Evolutionary conservation across 2,888 invertebrate species (phyloP).

Genomic region (Dusona sp.): DNA sequence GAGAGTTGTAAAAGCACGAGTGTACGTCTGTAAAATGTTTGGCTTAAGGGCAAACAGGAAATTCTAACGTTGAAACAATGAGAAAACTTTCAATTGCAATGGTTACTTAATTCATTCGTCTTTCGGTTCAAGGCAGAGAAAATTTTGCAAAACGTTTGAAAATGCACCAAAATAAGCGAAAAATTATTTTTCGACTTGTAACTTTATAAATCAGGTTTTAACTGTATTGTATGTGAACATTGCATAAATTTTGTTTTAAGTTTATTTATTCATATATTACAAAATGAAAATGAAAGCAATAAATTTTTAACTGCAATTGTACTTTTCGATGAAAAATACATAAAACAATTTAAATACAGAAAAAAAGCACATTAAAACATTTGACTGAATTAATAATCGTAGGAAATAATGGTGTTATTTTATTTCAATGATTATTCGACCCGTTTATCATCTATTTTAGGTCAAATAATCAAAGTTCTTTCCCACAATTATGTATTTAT

Average conservation of each 20-base stretch:
- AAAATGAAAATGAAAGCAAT: background rate
- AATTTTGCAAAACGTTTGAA: background rate
- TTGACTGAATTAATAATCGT: too few species aligned
- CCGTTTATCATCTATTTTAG: too few species aligned
- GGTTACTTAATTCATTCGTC: background rate
- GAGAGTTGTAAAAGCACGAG: background rate
- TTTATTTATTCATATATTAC: background rate
- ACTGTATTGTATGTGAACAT: too few species aligned
- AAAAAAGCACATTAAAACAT: background rate
- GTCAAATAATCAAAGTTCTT: background rate
- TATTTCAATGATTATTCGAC: too few species aligned
- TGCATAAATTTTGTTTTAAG: too few species aligned
- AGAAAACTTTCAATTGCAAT: background rate
- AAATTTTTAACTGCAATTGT: too few species aligned
- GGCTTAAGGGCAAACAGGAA: constrained; percentile 3
- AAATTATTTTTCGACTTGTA: background rate
- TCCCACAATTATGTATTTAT: background rate
- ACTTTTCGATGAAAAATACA: too few species aligned
- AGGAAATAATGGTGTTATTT: background rate
- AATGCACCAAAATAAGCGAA: background rate
- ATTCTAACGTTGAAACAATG: background rate
- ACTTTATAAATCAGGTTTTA: background rate
- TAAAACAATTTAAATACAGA: background rate
- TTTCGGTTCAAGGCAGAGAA: background rate
- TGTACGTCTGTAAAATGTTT: background rate